Evolutionary conservation across 30 jellyfish, hydroid and myxozoan species (phyloP).

Genomic region (Rhopilema esculentum): DNA sequence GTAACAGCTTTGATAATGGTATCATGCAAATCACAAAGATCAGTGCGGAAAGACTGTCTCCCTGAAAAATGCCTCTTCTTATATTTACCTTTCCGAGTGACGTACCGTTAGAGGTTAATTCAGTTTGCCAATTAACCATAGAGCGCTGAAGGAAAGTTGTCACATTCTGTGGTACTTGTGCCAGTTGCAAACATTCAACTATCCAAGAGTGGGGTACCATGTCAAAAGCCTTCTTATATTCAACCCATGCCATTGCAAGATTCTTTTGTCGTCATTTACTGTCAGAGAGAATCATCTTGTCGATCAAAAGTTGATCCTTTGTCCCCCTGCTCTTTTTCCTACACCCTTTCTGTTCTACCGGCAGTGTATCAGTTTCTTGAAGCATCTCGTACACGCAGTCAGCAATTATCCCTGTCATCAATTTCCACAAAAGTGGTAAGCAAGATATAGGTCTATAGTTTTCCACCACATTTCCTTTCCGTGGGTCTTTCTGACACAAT

Average conservation of each 20-base stretch:
- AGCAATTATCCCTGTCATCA: constrained; percentile 27
- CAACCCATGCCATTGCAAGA: constrained; percentile 44
- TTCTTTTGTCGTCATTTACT: not conserved
- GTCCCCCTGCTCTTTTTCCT: constrained; percentile 24
- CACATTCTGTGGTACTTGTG: constrained; percentile 4
- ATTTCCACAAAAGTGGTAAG: constrained; percentile 27
- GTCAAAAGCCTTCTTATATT: constrained; percentile 17
- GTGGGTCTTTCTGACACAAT: constrained; percentile 33
- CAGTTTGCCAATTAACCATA: not conserved
- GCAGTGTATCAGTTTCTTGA: constrained; percentile 1
- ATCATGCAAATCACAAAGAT: too few species aligned
- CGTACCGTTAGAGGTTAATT: not conserved
- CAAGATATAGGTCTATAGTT: constrained; percentile 37
- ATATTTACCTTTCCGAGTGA: constrained; percentile 4
- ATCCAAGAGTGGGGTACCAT: constrained; percentile 36
- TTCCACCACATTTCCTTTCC: constrained; percentile 14
- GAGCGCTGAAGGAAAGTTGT: not conserved
- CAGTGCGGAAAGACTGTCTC: constrained; percentile 6
- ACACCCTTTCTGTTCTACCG: constrained; percentile 34
- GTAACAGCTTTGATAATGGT: not conserved
- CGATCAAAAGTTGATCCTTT: constrained; percentile 26
- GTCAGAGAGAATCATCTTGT: constrained; percentile 14
- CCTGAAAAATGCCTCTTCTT: constrained; percentile 9
- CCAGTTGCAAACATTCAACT: not conserved
- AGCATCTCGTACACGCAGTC: not conserved